Evolutionary conservation across 2,797 vertebrate species (phyloP).

Genomic region (Cuculus canorus): DNA sequence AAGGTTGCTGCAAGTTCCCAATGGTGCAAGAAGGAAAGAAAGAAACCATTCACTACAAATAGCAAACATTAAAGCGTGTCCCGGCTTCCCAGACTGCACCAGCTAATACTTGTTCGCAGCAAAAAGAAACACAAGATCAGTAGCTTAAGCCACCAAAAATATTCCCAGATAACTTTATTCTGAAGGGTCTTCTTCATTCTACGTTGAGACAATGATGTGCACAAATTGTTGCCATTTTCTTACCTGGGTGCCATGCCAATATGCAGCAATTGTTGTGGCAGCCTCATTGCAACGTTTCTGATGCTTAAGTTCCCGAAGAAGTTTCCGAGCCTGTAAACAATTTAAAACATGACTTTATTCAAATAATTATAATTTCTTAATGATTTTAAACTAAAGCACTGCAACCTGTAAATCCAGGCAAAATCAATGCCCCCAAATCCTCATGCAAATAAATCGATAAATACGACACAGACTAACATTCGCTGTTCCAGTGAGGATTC

Average conservation of each 20-base stretch:
- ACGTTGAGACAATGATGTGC: background rate
- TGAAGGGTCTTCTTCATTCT: background rate
- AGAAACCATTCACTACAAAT: constrained; percentile 36
- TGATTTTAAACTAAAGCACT: background rate
- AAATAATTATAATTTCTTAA: background rate
- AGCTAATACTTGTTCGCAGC: constrained; percentile 42
- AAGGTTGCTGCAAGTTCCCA: constrained; percentile 72
- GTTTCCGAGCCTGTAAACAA: constrained; percentile 86
- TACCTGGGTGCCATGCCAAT: constrained; percentile 97
- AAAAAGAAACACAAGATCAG: constrained; percentile 5
- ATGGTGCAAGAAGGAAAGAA: constrained; percentile 17
- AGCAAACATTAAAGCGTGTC: constrained; percentile 49
- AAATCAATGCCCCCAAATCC: background rate
- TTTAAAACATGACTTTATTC: background rate
- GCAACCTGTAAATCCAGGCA: background rate
- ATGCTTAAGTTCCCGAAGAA: constrained; percentile 92
- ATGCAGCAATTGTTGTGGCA: constrained; percentile 91
- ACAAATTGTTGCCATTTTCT: background rate
- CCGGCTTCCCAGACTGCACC: constrained; percentile 61
- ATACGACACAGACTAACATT: background rate
- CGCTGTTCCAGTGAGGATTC: background rate
- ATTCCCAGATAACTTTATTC: background rate
- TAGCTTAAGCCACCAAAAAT: constrained; percentile 42
- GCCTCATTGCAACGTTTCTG: constrained; percentile 92
- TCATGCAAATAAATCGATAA: background rate